These are phyloP conservation scores for Thunnus maccoyii DNA, from an alignment of 2,113 vertebrate species.

Conservation along the genomic window DNA sequence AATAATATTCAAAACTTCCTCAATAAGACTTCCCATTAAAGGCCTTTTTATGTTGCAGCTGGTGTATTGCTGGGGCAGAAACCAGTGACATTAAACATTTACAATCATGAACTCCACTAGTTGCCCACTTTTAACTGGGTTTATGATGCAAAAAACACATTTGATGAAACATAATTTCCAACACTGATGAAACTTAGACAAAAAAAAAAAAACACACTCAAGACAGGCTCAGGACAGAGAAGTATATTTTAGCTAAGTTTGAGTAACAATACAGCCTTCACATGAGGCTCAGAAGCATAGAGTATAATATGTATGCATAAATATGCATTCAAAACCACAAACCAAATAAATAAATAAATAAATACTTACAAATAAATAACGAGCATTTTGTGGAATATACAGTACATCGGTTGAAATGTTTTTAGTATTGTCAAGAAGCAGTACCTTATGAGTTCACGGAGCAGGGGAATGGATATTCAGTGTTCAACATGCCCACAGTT, in stretches of 20 bases:
- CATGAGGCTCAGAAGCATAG: conserved; percentile 81
- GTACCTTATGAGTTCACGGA: conserved; percentile 63
- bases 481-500: conserved; percentile 77
- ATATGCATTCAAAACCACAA: conserved; percentile 83
- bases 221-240: conserved; percentile 79
- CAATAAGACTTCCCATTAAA: not conserved
- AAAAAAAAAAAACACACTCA: conserved; percentile 5
- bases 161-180: not conserved
- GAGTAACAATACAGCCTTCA: conserved; percentile 84
- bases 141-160: not conserved
- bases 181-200: not conserved
- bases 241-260: conserved; percentile 83
- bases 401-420: conserved; percentile 80
- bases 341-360: conserved; percentile 84
- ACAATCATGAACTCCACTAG: conserved; percentile 1
- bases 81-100: too few relatives aligned
- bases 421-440: conserved; percentile 76
- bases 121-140: not conserved
- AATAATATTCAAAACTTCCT: too few relatives aligned
- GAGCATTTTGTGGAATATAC: conserved; percentile 84
- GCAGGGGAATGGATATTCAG: conserved; percentile 62
- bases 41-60: too few relatives aligned
- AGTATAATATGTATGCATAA: conserved; percentile 83
- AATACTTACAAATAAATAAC: conserved; percentile 84
- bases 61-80: too few relatives aligned